A percentile compares a stretch with the other conserved stretches of the same genome.
These are phyloP conservation scores for Globia sparganii DNA, from an alignment of 2,888 invertebrate species.

Conservation along the genomic window DNA sequence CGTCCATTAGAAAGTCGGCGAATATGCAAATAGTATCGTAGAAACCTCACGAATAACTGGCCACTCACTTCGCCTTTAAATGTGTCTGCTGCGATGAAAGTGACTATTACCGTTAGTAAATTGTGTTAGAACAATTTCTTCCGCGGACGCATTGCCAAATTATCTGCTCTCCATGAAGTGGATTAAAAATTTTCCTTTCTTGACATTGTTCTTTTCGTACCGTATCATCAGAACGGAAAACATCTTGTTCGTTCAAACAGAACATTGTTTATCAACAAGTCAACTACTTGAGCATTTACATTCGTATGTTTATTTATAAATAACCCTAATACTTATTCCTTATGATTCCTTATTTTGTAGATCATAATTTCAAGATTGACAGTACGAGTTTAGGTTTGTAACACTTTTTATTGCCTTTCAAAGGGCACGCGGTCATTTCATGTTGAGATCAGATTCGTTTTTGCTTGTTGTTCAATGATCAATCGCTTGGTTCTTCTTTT, in stretches of 20 bases:
- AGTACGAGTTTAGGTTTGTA: conserved; percentile 17
- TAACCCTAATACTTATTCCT: conserved; percentile 74
- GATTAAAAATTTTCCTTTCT: conserved; percentile 66
- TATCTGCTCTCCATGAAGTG: conserved; percentile 64
- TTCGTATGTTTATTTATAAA: conserved; percentile 80
- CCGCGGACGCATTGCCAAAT: conserved; percentile 79
- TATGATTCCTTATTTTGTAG: conserved; percentile 71
- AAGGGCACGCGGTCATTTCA: conserved; percentile 31
- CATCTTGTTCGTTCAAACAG: conserved; percentile 78
- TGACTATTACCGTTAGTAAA: conserved; percentile 89
- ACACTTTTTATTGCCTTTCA: conserved; percentile 24
- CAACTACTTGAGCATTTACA: conserved; percentile 75
- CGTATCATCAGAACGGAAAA: conserved; percentile 74
- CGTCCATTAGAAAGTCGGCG: conserved; percentile 90
- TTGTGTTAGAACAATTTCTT: conserved; percentile 87
- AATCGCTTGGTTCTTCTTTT: conserved; percentile 26
- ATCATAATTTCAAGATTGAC: conserved; percentile 25
- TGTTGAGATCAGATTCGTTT: conserved; percentile 28
- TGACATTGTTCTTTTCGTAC: conserved; percentile 66
- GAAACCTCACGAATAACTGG: conserved; percentile 90
- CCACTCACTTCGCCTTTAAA: conserved; percentile 89
- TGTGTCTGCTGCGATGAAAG: conserved; percentile 90
- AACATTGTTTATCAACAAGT: conserved; percentile 81
- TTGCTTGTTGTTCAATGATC: conserved; percentile 28
- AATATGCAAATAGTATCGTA: conserved; percentile 91